Conservation (phyloP, 2,113 vertebrate genomes). For the Myocastor coypus region DNA sequence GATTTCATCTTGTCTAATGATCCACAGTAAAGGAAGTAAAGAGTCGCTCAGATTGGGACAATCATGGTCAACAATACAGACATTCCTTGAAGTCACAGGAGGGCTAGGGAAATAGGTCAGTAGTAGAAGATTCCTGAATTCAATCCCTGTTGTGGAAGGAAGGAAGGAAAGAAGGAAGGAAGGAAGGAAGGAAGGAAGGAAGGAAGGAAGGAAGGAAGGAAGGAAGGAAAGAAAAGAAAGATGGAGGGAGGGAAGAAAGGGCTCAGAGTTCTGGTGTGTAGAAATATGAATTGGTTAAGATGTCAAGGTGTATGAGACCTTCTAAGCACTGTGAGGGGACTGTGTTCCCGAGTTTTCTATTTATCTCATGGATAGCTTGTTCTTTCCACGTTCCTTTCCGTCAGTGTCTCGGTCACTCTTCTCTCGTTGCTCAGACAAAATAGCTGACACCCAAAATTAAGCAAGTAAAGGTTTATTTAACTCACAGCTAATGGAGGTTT, state of each 20-base stretch:
- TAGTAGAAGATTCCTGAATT: not conserved
- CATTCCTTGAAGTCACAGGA: not conserved
- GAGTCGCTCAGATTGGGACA: not conserved
- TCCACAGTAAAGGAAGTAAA: not conserved
- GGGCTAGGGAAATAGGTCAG: not conserved
- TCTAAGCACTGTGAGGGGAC: not conserved
- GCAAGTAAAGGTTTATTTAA: too few species aligned
- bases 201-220: too few species aligned
- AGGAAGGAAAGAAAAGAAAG: too few species aligned
- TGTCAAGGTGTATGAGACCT: not conserved
- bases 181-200: too few species aligned
- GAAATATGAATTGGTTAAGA: not conserved
- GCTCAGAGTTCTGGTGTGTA: not conserved
- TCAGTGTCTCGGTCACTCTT: too few species aligned
- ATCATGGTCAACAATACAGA: not conserved
- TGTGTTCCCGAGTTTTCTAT: accelerated
- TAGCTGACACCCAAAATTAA: too few species aligned
- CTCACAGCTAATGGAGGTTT: too few species aligned
- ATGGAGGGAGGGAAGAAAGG: not conserved
- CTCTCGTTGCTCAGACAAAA: too few species aligned
- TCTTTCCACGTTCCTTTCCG: not conserved
- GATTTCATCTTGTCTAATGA: not conserved
- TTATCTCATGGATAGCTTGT: not conserved
- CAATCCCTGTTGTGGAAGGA: not conserved
- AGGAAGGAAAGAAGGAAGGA: not conserved